Conservation (phyloP, 37 sponge, comb jelly and placozoan genomes). For the Axinella damicornis region DNA sequence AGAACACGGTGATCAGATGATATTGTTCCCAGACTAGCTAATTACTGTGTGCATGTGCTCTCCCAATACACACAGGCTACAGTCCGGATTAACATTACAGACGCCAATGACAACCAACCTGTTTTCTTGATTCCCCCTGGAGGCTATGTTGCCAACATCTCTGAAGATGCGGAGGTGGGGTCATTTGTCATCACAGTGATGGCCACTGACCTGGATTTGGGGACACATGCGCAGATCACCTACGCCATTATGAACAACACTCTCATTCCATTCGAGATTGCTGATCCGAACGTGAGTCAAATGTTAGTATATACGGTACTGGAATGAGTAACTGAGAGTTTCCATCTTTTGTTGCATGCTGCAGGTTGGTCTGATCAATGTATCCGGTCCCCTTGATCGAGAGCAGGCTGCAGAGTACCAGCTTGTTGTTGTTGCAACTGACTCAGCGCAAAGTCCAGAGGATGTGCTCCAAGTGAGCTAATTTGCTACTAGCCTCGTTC, state of each 20-base stretch:
- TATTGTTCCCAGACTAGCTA: too few relatives aligned
- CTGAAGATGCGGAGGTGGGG: constrained; percentile 14
- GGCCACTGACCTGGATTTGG: constrained; percentile 26
- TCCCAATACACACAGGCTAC: constrained; percentile 7
- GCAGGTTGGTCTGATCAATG: constrained; percentile 39
- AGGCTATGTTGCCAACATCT: constrained; percentile 24
- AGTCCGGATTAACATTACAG: constrained; percentile 29
- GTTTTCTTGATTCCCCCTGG: constrained; percentile 31
- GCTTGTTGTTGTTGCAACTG: constrained; percentile 45
- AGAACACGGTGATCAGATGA: too few relatives aligned
- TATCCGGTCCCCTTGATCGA: constrained; percentile 41
- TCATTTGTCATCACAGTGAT: constrained; percentile 11
- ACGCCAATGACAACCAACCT: constrained; percentile 43
- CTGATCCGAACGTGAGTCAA: constrained; percentile 24
- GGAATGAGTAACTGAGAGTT: not conserved
- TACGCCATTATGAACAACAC: constrained; percentile 10
- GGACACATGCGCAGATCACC: constrained; percentile 2
- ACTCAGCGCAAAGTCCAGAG: constrained; percentile 29
- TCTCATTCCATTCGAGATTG: constrained; percentile 17
- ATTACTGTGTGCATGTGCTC: too few relatives aligned
- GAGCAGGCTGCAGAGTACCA: constrained; percentile 22
- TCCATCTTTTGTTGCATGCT: not conserved
- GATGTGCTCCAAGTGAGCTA: not conserved
- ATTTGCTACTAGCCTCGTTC: too few relatives aligned
- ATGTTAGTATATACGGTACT: too few relatives aligned